Evolutionary conservation across 2,888 invertebrate species (phyloP).

Genomic region (Chromoteleia sp.): DNA sequence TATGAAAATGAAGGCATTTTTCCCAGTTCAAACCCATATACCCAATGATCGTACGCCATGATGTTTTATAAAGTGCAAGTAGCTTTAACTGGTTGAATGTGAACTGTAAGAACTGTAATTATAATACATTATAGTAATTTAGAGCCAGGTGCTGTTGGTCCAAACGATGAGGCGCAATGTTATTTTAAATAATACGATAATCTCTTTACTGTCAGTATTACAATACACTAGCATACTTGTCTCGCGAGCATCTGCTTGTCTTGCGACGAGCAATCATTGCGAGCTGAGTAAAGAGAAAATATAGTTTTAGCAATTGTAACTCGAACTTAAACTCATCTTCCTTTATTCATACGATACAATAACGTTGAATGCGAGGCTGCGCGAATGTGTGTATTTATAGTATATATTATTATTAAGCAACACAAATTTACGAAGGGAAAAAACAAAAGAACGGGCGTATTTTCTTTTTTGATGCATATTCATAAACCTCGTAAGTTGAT

Average conservation of each 20-base stretch:
- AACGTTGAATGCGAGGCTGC: constrained; percentile 12
- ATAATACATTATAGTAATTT: constrained; percentile 41
- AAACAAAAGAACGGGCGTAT: constrained; percentile 9
- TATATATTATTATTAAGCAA: constrained; percentile 22
- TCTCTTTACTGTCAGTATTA: constrained; percentile 85
- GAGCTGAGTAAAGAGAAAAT: constrained; percentile 78
- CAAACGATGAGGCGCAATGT: constrained; percentile 57
- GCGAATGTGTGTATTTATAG: constrained; percentile 41
- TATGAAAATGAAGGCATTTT: background rate
- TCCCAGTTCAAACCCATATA: constrained; percentile 2
- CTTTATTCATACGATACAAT: constrained; percentile 40
- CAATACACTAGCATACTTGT: constrained; percentile 81
- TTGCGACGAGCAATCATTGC: constrained; percentile 72
- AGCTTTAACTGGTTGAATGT: constrained; percentile 35
- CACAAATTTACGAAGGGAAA: constrained; percentile 14
- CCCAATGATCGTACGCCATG: constrained; percentile 1
- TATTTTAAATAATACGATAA: constrained; percentile 79
- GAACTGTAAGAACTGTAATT: constrained; percentile 48
- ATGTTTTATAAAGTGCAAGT: constrained; percentile 33
- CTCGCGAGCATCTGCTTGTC: constrained; percentile 74
- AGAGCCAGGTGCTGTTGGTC: constrained; percentile 54
- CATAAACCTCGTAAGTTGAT: background rate
- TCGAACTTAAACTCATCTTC: constrained; percentile 55
- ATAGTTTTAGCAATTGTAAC: constrained; percentile 71
- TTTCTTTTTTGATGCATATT: constrained; percentile 30